Evolutionary conservation across 2,888 invertebrate species (phyloP), one percentile per base, ranked within the genome.

Genomic region (Hyalella azteca): DNA sequence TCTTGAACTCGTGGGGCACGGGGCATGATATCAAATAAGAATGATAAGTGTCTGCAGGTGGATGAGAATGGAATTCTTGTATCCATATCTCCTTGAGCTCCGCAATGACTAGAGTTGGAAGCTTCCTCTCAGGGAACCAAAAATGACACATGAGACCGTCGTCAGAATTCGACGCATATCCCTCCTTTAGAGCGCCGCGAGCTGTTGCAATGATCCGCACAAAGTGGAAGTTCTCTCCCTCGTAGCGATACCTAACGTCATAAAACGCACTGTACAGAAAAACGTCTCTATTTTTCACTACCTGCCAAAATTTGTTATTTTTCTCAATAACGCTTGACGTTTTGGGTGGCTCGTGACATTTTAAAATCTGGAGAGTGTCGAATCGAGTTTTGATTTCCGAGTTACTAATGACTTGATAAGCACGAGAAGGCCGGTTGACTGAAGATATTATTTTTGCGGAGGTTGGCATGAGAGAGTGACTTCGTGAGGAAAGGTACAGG

Each of bases 21-120:
- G 91, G 91, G 87, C 93, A 93, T 0, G 92, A 91, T 32, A 92
- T 88, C 54, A 93, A 88, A 54, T 91, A 88, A 1, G 92, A 92
- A 79, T 91, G 91, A 86, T 88, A 89, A 7, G 79, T 78, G 29
- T 81, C 80, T 5, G 73, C 32, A 73, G 87, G 87, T 9, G 85
- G 78, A 19, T 77, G 60, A 13, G 54, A 49, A 81, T 92, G 90
- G 92, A 92, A 92, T 85, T 90, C 89, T 82, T 90, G 89, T 88
- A 90, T 89, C 92, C 92, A 92, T 85, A 92, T 92, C 86, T 91
- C 90, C 40, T 66, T 29, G 19, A 59, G 59, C 13, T 80, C 80
- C 22, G 80, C 79, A 26, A 77, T 78, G 9, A 80, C 66, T 7
- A 59, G 78, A 7, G 81, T 76, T 19, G 79, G 45, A 29, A 66